phyloP scores from a whole-genome alignment of 2,888 invertebrate genomes.

The Euzetes globulus region DNA sequence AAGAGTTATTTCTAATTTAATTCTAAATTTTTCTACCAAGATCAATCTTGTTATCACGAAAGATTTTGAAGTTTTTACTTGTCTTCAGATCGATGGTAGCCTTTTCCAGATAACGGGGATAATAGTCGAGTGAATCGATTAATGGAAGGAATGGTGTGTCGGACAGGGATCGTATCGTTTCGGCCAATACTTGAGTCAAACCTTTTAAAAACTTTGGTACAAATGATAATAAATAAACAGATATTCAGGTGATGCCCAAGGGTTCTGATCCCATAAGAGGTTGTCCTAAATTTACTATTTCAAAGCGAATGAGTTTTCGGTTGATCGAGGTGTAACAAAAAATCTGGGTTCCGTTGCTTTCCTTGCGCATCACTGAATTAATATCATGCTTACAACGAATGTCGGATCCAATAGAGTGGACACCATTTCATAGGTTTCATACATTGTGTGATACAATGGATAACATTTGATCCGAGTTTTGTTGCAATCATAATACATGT shows the following conservation, averaged over 20 bases:
- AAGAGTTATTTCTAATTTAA: too few species aligned
- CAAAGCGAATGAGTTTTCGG: too few species aligned
- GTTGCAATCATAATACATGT: conserved; percentile 29
- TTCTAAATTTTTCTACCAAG: neutral
- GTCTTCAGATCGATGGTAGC: neutral
- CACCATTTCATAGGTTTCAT: conserved; percentile 47
- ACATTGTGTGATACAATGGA: conserved; percentile 46
- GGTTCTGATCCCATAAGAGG: too few species aligned
- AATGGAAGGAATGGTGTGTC: conserved; percentile 47
- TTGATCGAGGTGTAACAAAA: too few species aligned
- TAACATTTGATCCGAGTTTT: conserved; percentile 16
- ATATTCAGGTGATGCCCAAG: too few species aligned
- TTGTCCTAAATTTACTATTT: too few species aligned
- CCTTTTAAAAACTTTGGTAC: conserved; percentile 44
- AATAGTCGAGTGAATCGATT: conserved; percentile 39
- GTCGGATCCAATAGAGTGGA: conserved; percentile 46
- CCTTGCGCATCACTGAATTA: too few species aligned
- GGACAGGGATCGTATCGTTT: conserved; percentile 47
- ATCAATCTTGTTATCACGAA: neutral
- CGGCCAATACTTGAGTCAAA: conserved; percentile 46
- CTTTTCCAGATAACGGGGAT: neutral
- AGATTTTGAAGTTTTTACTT: neutral
- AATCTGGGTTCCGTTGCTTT: too few species aligned
- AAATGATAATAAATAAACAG: too few species aligned
- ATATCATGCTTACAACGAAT: conserved; percentile 41